Percentiles rank a stretch among this genome's conserved stretches.
These are phyloP conservation scores for Hedychridium roseum DNA, from an alignment of 2,888 invertebrate species.

Conservation along the genomic window DNA sequence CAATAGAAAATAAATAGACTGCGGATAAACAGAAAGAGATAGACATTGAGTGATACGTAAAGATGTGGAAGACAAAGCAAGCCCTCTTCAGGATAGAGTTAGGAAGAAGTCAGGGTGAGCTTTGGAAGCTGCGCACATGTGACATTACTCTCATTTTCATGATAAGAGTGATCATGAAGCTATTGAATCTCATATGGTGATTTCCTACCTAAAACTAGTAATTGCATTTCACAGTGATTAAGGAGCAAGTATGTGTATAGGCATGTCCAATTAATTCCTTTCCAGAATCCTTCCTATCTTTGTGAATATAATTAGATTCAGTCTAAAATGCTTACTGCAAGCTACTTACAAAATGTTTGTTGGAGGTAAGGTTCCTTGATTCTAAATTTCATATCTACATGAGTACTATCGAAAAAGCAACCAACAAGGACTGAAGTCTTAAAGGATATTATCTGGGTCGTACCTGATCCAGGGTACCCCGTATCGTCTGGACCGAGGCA, in stretches of 20 bases:
- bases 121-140: conserved; percentile 22
- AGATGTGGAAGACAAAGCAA: conserved; percentile 28
- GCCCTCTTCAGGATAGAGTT: conserved; percentile 43
- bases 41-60: conserved; percentile 19
- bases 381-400: conserved; percentile 29
- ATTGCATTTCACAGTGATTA: conserved; percentile 7
- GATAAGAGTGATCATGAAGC: conserved; percentile 26
- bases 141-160: conserved; percentile 23
- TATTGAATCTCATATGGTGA: conserved; percentile 39
- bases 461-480: conserved; percentile 63
- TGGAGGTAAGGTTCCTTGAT: conserved; percentile 15
- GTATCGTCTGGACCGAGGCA: conserved; percentile 62
- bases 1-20: too few relatives aligned
- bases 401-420: conserved; percentile 42
- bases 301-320: conserved; percentile 13
- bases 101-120: conserved; percentile 35
- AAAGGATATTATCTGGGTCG: conserved; percentile 61
- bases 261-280: conserved; percentile 14
- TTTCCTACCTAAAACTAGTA: conserved; percentile 1
- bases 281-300: conserved; percentile 22
- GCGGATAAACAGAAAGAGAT: conserved; percentile 17
- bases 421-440: conserved; percentile 54
- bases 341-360: conserved; percentile 27
- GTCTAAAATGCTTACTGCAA: conserved; percentile 26
- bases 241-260: conserved; percentile 15